Evolutionary conservation across 1,140 invertebrate species (phyloP).

Genomic region (Zaprionus camerounensis): DNA sequence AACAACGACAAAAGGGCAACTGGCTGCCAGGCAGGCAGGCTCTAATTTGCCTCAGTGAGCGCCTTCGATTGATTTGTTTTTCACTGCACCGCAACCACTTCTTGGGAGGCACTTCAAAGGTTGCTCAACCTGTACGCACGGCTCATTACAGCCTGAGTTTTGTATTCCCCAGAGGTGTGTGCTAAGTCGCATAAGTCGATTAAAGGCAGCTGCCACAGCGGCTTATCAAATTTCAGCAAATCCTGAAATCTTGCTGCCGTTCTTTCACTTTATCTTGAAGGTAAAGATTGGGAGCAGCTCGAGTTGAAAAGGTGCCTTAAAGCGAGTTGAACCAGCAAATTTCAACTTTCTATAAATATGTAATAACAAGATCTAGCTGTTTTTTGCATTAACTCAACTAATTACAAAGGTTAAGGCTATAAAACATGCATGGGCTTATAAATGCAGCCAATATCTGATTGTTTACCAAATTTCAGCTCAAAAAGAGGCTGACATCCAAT

Average conservation of each 20-base stretch:
- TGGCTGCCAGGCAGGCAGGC: slow-evolving; percentile 8
- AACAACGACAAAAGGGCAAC: slow-evolving; percentile 11
- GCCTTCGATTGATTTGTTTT: slow-evolving; percentile 13
- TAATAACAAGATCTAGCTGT: too few species aligned
- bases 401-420: neutral
- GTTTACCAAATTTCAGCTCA: neutral
- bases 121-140: neutral
- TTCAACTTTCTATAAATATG: neutral
- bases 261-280: neutral
- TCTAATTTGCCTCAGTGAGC: slow-evolving; percentile 14
- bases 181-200: neutral
- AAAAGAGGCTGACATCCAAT: neutral
- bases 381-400: neutral
- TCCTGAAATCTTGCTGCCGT: neutral
- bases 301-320: neutral
- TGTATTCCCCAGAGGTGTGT: neutral
- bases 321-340: neutral
- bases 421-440: neutral
- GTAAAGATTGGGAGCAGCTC: neutral
- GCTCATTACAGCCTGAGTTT: neutral
- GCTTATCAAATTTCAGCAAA: neutral
- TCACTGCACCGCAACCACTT: neutral
- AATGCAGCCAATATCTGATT: neutral
- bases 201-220: neutral
- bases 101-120: neutral